Conservation (phyloP, 2,888 invertebrate species). For the Caenorhabditis sulstoni region DNA sequence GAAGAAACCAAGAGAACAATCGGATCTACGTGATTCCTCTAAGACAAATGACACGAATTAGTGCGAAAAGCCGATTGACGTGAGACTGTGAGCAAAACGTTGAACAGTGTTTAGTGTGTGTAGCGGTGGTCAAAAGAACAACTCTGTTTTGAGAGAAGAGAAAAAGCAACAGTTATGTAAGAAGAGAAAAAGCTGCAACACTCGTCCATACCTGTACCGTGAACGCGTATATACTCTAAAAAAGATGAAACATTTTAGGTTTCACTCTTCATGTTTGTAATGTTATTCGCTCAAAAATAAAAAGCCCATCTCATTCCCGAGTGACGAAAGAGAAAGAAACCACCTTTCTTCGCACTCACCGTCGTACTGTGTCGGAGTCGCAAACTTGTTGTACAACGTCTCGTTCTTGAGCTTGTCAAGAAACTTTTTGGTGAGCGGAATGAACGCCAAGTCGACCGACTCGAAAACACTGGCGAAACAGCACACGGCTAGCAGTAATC, state of each 20-base stretch:
- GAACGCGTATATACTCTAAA: constrained; percentile 69
- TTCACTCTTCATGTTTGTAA: background rate
- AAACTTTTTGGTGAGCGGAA: constrained; percentile 72
- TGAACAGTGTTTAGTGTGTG: constrained; percentile 55
- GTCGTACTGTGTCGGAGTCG: constrained; percentile 78
- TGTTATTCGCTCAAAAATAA: constrained; percentile 23
- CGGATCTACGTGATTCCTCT: constrained; percentile 39
- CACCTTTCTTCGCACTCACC: constrained; percentile 59
- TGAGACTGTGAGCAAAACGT: constrained; percentile 56
- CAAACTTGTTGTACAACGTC: constrained; percentile 76
- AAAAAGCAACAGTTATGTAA: background rate
- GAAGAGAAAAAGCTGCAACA: constrained; percentile 36
- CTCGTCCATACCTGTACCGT: constrained; percentile 66
- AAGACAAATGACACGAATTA: constrained; percentile 56
- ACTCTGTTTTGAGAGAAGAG: constrained; percentile 46
- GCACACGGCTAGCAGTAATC: constrained; percentile 42
- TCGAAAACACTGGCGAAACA: constrained; percentile 25
- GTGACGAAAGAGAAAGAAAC: background rate
- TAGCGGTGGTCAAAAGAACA: constrained; percentile 50
- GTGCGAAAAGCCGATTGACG: constrained; percentile 45
- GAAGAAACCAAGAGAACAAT: background rate
- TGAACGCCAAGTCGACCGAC: constrained; percentile 64
- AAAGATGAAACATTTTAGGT: constrained; percentile 8
- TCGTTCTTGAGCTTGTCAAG: constrained; percentile 74
- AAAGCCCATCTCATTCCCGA: constrained; percentile 11